Evolutionary conservation across 2,888 invertebrate species (phyloP).

Genomic region (Dorcus parallelipipedus): DNA sequence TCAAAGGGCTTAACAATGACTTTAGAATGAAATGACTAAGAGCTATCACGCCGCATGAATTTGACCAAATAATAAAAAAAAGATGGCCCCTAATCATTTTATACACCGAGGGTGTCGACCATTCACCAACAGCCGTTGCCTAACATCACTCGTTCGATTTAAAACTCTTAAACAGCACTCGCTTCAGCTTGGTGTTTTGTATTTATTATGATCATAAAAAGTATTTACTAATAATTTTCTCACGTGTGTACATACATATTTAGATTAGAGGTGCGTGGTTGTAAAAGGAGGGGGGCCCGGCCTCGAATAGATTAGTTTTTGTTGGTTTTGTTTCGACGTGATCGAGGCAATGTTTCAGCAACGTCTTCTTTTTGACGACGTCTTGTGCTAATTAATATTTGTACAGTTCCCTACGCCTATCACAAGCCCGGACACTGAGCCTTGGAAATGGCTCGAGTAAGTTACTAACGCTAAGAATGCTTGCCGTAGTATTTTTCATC

Average conservation of each 20-base stretch:
- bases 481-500: slow-evolving; percentile 16
- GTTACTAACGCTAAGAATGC: slow-evolving; percentile 47
- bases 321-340: too few species aligned
- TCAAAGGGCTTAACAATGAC: neutral
- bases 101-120: too few species aligned
- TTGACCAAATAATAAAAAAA: too few species aligned
- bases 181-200: slow-evolving; percentile 10
- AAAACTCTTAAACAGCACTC: slow-evolving; percentile 9
- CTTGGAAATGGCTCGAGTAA: slow-evolving; percentile 89
- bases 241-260: neutral
- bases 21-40: too few species aligned
- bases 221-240: slow-evolving; percentile 4
- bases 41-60: too few species aligned
- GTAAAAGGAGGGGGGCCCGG: too few species aligned
- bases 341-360: too few species aligned
- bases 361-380: neutral
- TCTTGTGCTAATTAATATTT: slow-evolving; percentile 28
- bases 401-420: slow-evolving; percentile 83
- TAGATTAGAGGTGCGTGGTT: too few species aligned
- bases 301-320: too few species aligned
- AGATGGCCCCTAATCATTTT: too few species aligned
- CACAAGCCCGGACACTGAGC: slow-evolving; percentile 84
- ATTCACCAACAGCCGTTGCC: neutral
- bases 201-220: neutral
- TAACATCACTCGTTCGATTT: neutral